Conservation (phyloP, 2,797 vertebrate species). For the Rhabdomys pumilio region DNA sequence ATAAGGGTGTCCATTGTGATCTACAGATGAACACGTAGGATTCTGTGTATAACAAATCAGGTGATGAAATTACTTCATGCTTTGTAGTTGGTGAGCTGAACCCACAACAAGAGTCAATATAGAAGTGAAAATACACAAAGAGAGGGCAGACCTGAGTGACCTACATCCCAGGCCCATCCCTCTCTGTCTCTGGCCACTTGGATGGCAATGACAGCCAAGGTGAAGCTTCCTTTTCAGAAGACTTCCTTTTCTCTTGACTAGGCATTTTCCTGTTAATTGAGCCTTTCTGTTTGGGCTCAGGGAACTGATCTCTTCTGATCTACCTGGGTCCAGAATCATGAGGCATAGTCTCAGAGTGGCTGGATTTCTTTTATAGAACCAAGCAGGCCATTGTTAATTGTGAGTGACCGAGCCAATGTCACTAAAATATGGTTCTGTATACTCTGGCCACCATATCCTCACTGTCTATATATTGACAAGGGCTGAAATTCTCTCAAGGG, state of each 20-base stretch:
- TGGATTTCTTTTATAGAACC: background rate
- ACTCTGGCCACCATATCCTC: background rate
- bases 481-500: background rate
- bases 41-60: background rate
- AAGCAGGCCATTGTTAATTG: background rate
- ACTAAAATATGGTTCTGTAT: background rate
- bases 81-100: too few species aligned
- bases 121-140: background rate
- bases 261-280: background rate
- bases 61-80: background rate
- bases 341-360: background rate
- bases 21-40: background rate
- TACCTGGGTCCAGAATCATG: background rate
- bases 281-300: background rate
- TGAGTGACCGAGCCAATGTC: background rate
- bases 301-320: background rate
- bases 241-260: background rate
- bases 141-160: background rate
- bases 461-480: background rate
- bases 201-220: background rate
- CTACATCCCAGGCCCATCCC: background rate
- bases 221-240: background rate
- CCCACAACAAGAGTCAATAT: too few species aligned
- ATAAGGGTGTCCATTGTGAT: background rate
- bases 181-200: background rate